Base-by-base conservation (phyloP, 2,113 vertebrate genomes). In the Aramus guarauna region DNA sequence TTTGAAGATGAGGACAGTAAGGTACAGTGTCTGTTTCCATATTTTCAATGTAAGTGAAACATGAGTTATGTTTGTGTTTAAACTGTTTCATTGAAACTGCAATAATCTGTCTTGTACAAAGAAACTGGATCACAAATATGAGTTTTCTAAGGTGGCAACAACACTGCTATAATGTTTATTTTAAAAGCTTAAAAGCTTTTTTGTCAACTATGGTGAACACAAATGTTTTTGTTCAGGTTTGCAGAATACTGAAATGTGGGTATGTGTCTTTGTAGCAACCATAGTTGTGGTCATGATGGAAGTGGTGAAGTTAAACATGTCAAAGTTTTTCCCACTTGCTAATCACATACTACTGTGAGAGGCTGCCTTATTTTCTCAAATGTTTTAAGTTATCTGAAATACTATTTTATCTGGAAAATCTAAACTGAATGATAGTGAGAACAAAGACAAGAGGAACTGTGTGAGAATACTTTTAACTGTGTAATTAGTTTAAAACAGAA, bases 1-100 rank as follows among this genome's bases (percentile, higher is more conserved):
- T 99, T 99, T 94, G 98, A 99, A 97, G 98, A 98, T 75, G 98
- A 98, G 82, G 98, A 98, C 68, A 98, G 98, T 88, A 99, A 99
- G 98, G 99, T 99, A 98, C 43, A 43, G 94, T 92, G 60, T 34
- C 30, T 5, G 5, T 75, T 71, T 67, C 60, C 21, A 0, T 78
- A 6, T 86, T 91, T 69, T 64, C 19, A 2, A 1, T 80, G 30
- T n/a, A 27, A 64, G 39, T 79, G 20, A 67, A 83, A 50, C 27
- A 4, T 24, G 1, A 62, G 12, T 78, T 71, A 3, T 45, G 15
- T 43, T 36, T 76, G 45, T 92, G 55, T 81, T 56, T 80, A 50
- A n/a, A n/a, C 14, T 26, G 56, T 72, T 76, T 39, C 53, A 75
- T 2, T 64, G 39, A 48, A 90, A 76, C 15, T 22, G 43, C 47